Evolutionary conservation across 1,140 invertebrate species (phyloP).

Genomic region (Pogonognathellus flavescens): DNA sequence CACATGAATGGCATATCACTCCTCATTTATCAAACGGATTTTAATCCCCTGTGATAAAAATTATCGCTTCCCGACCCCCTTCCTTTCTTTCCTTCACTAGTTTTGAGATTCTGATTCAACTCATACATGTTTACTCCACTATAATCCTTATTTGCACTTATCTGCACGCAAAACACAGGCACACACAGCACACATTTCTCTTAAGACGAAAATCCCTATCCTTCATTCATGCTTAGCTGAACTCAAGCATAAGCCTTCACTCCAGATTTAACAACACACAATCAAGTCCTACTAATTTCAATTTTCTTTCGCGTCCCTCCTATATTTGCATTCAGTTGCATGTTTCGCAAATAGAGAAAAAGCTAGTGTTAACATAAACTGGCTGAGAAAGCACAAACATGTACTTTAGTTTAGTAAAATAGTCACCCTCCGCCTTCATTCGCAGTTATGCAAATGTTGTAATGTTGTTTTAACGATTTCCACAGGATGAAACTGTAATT

Average conservation of each 20-base stretch:
- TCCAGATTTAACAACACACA: conserved; percentile 31
- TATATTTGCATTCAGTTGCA: background rate
- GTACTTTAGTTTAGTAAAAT: no score
- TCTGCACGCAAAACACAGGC: conserved; percentile 24
- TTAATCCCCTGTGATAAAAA: conserved; percentile 54
- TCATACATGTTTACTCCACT: background rate
- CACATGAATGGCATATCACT: conserved; percentile 53
- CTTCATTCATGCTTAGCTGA: conserved; percentile 36
- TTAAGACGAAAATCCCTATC: conserved; percentile 25
- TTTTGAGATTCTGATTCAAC: background rate
- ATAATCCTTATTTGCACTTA: conserved; percentile 24
- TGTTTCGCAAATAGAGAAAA: no score
- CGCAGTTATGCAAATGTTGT: no score
- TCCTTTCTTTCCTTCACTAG: conserved; percentile 10
- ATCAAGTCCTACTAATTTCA: conserved; percentile 29
- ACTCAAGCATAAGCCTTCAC: background rate
- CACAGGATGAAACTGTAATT: no score
- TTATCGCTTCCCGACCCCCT: conserved; percentile 44
- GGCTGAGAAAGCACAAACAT: no score
- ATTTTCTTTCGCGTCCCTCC: conserved; percentile 16
- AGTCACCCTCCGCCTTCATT: no score
- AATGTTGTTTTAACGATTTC: no score
- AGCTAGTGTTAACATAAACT: no score
- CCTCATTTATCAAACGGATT: conserved; percentile 55
- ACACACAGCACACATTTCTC: conserved; percentile 9